Evolutionary conservation across 1,140 invertebrate genomes (phyloP).

Genomic region (Asobara japonica): DNA sequence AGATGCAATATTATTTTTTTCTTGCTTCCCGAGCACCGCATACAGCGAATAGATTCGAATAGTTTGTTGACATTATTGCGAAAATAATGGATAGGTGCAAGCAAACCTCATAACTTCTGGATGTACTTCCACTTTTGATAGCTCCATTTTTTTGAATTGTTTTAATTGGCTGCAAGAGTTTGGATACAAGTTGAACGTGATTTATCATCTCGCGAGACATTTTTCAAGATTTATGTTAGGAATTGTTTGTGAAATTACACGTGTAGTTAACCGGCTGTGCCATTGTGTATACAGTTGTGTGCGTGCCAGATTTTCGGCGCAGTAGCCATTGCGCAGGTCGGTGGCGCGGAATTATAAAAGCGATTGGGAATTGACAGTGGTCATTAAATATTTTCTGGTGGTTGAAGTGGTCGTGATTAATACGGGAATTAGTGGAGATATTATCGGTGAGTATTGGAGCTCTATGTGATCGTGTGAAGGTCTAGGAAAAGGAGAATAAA

Average conservation of each 20-base stretch:
- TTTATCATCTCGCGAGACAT: slow-evolving; percentile 20
- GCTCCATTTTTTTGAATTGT: slow-evolving; percentile 68
- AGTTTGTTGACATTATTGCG: neutral
- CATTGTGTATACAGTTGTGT: neutral
- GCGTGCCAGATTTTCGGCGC: neutral
- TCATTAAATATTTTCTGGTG: neutral
- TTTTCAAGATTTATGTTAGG: neutral
- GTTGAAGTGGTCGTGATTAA: neutral
- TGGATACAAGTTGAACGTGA: slow-evolving; percentile 67
- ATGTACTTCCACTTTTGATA: slow-evolving; percentile 68
- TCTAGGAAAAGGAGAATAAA: too few species aligned
- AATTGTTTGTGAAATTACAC: neutral
- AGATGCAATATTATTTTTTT: too few species aligned
- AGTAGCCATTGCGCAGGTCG: neutral
- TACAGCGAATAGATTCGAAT: too few species aligned
- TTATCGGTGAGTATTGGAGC: neutral
- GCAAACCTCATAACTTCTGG: slow-evolving; percentile 74
- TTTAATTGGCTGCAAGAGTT: slow-evolving; percentile 71
- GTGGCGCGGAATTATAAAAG: slow-evolving; percentile 7
- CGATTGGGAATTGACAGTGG: neutral
- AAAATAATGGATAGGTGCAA: neutral
- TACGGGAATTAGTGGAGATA: neutral
- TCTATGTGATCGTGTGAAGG: too few species aligned
- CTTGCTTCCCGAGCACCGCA: too few species aligned
- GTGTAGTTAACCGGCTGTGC: neutral